Conservation (phyloP, 2,113 vertebrate genomes). For the Cacatua alba region DNA sequence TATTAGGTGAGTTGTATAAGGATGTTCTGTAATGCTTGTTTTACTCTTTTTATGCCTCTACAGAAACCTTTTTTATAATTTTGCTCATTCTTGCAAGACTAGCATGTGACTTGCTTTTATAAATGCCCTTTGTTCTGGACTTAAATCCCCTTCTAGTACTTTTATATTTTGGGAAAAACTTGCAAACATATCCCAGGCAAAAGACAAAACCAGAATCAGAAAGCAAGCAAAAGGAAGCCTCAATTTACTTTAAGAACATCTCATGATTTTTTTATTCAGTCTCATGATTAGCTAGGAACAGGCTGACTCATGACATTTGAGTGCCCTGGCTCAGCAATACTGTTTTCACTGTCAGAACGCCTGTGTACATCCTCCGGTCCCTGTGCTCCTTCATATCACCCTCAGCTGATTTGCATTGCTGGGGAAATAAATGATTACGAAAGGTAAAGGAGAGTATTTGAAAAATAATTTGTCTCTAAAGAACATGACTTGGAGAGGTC, state of each 20-base stretch:
- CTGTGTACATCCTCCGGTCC: neutral
- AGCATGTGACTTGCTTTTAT: neutral
- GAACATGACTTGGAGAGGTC: neutral
- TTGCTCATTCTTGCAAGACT: neutral
- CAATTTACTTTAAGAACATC: conserved; percentile 25
- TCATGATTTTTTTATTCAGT: conserved; percentile 49
- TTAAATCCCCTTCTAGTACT: neutral
- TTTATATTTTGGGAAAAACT: neutral
- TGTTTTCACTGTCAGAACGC: neutral
- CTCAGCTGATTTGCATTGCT: neutral
- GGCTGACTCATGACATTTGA: conserved; percentile 42
- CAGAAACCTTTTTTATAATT: neutral
- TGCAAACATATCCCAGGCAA: neutral
- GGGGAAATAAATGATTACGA: neutral
- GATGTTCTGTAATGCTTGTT: neutral
- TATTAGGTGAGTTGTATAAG: conserved; percentile 33
- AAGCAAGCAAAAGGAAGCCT: neutral
- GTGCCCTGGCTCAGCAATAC: conserved; percentile 37
- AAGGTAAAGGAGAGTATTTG: neutral
- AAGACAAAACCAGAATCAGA: neutral
- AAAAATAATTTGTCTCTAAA: neutral
- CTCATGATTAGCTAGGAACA: conserved; percentile 32
- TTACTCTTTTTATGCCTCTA: neutral
- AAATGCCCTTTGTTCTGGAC: neutral
- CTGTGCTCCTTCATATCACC: neutral